Percentiles rank a stretch among this genome's conserved stretches.
Evolutionary conservation across 2,797 vertebrate species (phyloP).

Genomic region (Discoglossus pictus): DNA sequence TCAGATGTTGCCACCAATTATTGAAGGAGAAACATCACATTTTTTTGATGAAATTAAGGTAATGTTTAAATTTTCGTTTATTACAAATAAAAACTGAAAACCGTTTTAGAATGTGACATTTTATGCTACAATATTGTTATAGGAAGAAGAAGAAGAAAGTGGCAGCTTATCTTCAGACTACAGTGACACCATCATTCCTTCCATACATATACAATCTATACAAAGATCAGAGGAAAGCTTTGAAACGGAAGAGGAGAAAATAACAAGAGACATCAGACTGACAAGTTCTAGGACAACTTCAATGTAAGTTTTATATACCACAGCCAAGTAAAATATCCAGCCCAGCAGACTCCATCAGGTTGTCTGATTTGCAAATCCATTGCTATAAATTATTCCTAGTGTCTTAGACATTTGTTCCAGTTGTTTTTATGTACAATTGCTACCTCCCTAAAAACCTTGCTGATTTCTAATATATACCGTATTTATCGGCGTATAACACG

Average conservation of each 20-base stretch:
- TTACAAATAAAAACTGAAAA: not conserved
- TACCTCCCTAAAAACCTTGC: too few relatives aligned
- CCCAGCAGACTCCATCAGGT: too few relatives aligned
- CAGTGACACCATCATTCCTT: conserved; percentile 80
- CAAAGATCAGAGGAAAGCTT: conserved; percentile 71
- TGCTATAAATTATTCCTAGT: too few relatives aligned
- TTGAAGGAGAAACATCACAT: conserved; percentile 95
- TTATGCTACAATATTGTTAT: conserved; percentile 7
- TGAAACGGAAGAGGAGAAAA: conserved; percentile 80
- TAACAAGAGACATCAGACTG: conserved; percentile 87
- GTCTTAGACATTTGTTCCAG: too few relatives aligned
- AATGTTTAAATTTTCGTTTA: not conserved
- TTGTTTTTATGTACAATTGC: too few relatives aligned
- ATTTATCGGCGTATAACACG: too few relatives aligned
- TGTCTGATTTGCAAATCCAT: too few relatives aligned
- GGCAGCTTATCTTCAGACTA: conserved; percentile 76
- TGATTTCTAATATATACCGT: too few relatives aligned
- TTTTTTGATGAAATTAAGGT: conserved; percentile 97
- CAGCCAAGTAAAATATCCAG: too few relatives aligned
- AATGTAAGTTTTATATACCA: conserved; percentile 76
- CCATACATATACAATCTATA: conserved; percentile 64
- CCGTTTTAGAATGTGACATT: conserved; percentile 15
- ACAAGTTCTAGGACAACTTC: conserved; percentile 94
- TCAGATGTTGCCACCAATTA: conserved; percentile 94
- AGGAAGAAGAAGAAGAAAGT: conserved; percentile 84